These are phyloP conservation scores for Spermophilus dauricus DNA, from an alignment of 2,113 vertebrate species.

Conservation along the genomic window DNA sequence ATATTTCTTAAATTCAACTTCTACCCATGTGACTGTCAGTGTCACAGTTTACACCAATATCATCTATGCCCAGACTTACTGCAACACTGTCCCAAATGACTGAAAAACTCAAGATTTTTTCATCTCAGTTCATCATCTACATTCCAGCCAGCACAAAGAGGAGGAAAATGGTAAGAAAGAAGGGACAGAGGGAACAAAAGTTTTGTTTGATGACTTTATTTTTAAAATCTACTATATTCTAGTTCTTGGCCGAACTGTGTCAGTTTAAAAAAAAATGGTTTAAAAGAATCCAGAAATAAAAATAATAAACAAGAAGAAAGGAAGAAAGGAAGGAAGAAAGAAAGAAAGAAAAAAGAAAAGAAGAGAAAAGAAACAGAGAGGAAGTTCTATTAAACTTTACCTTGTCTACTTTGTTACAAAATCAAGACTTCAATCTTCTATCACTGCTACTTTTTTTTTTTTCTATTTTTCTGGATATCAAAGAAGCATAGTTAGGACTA, in stretches of 20 bases:
- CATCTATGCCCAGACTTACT: neutral
- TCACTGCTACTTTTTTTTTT: neutral
- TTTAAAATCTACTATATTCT: constrained; percentile 7
- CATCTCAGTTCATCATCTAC: neutral
- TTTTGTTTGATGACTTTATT: neutral
- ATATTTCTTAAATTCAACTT: constrained; percentile 48
- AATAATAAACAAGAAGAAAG: neutral
- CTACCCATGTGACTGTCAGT: neutral
- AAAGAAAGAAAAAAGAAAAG: too few relatives aligned
- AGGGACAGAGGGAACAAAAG: neutral
- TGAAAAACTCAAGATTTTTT: neutral
- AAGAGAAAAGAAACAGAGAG: too few relatives aligned
- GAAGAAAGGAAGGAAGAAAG: too few relatives aligned
- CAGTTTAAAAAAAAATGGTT: neutral
- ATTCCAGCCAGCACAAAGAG: neutral
- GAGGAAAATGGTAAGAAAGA: neutral
- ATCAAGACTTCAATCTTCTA: neutral
- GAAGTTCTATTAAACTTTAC: neutral
- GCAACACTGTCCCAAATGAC: neutral
- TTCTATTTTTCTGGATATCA: neutral
- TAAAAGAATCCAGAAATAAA: neutral
- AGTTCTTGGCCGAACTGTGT: neutral
- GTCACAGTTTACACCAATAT: neutral
- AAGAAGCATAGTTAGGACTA: neutral
- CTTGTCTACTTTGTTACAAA: constrained; percentile 2